Base-by-base conservation (phyloP, 1,140 invertebrate species). In the Tetragnatha versicolor region DNA sequence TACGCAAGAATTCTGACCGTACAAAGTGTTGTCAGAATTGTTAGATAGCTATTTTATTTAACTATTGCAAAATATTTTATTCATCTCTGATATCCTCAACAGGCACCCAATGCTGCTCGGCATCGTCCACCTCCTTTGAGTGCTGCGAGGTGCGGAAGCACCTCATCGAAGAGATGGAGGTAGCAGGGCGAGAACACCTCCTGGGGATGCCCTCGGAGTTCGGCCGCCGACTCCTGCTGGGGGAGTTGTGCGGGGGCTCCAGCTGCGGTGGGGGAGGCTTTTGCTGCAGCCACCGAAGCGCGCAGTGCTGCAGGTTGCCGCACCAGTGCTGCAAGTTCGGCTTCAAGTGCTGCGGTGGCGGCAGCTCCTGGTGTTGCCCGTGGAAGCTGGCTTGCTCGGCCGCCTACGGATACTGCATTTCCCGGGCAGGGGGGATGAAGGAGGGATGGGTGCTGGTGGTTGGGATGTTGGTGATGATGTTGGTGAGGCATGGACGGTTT, bases 401-500 rank as follows among this genome's bases (percentile, higher is more conserved):
- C 7, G 61, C 61, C 5, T 65, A 42, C 27, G 61, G 61, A 4
- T 65, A 65, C 22, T 65, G 61, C n/a, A 27, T 65, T 25, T 65
- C n/a, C n/a, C 61, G 4, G 20, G 25, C 61, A 65, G 20, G 42
- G 22, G 17, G 4, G 39, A 17, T 20, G 42, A 47, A 47, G 1
- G 20, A 47, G 20, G 42, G 12, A 17, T 47, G 42, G 42, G 42
- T 47, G 12, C 20, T 47, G 12, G 20, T 47, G 1, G n/a, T n/a
- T n/a, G n/a, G n/a, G n/a, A n/a, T n/a, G n/a, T n/a, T n/a, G n/a
- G n/a, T n/a, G n/a, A n/a, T n/a, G n/a, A n/a, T n/a, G n/a, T n/a
- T n/a, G n/a, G n/a, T n/a, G n/a, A n/a, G n/a, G n/a, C n/a, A n/a
- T n/a, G n/a, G n/a, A n/a, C n/a, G n/a, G n/a, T n/a, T n/a, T n/a